Percentiles rank a stretch among this genome's conserved stretches.
Conservation (phyloP, 2,797 vertebrate genomes). For the Tachyglossus aculeatus region DNA sequence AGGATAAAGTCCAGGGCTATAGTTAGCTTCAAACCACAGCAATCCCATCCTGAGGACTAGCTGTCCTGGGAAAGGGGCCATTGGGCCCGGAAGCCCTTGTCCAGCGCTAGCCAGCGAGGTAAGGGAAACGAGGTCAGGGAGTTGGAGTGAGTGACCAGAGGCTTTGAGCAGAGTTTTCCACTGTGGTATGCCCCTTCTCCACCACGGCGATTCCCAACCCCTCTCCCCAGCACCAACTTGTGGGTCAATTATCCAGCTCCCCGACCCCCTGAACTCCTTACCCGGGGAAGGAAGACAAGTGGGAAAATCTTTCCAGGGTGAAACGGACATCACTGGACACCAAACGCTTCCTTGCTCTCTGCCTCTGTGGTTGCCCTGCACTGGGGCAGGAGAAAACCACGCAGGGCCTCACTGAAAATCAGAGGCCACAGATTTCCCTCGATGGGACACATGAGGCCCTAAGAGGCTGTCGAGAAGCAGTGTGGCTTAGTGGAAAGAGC, state of each 20-base stretch:
- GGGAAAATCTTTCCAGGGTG: background rate
- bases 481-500: background rate
- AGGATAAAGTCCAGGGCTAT: too few species aligned
- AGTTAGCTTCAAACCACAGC: background rate
- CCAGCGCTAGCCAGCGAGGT: background rate
- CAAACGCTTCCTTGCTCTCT: background rate
- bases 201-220: background rate
- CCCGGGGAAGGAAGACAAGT: too few species aligned
- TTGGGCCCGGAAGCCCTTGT: too few species aligned
- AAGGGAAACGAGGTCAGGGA: background rate
- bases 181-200: background rate
- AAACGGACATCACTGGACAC: background rate
- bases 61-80: background rate
- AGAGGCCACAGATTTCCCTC: background rate
- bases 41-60: background rate
- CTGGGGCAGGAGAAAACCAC: background rate
- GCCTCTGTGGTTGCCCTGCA: background rate
- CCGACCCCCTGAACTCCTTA: too few species aligned
- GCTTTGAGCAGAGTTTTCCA: slow-evolving; percentile 18
- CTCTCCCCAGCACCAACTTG: background rate
- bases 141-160: background rate
- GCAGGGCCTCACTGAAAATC: slow-evolving; percentile 9
- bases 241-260: too few species aligned
- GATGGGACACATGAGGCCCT: too few species aligned
- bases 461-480: background rate